A percentile compares a stretch with the other conserved stretches of the same genome.
Conservation (phyloP, 2,888 invertebrate genomes). For the Orgyia antiqua region DNA sequence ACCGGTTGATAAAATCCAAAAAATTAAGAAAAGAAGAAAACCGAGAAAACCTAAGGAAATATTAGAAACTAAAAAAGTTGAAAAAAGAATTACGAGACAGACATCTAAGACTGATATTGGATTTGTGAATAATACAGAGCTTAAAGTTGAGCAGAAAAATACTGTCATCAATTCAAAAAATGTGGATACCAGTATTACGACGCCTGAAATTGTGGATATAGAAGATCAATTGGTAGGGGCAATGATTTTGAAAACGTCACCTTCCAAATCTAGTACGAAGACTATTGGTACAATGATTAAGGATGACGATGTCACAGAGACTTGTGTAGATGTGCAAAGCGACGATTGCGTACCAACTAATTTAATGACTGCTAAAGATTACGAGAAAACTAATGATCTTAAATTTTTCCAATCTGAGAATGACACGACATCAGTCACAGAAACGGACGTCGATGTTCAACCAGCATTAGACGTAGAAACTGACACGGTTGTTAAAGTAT, state of each 20-base stretch:
- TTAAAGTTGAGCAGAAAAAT: no score
- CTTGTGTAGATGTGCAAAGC: background rate
- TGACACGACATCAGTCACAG: background rate
- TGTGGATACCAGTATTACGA: background rate
- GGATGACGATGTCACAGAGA: background rate
- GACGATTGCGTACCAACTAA: no score
- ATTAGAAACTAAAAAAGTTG: constrained; percentile 4
- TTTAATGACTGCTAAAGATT: no score
- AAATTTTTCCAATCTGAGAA: background rate
- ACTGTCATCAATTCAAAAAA: background rate
- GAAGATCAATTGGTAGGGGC: constrained; percentile 35
- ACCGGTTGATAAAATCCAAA: background rate
- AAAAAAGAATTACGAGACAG: constrained; percentile 13
- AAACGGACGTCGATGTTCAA: background rate
- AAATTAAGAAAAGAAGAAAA: background rate
- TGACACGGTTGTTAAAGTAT: background rate
- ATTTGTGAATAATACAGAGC: no score
- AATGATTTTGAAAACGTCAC: constrained; percentile 26
- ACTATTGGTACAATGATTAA: background rate
- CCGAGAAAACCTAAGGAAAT: background rate
- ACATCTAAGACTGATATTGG: constrained; percentile 5
- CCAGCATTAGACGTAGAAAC: background rate
- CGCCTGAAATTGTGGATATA: constrained; percentile 22
- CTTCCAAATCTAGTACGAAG: background rate
- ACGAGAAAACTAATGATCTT: background rate